Evolutionary conservation across 2,888 invertebrate species (phyloP).

Genomic region (Dioctria rufipes): DNA sequence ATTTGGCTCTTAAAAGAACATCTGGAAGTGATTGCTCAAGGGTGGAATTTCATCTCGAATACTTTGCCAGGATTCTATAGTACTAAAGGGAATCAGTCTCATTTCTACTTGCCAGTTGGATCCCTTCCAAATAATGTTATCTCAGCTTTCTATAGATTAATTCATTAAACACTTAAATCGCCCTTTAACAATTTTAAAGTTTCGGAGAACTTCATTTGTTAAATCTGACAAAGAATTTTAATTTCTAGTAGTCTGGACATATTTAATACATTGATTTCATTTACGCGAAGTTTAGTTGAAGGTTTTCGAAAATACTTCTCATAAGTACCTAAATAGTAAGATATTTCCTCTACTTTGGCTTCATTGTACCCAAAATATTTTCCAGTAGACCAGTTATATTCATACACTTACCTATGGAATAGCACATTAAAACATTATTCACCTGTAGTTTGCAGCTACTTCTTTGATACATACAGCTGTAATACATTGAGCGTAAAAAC

Average conservation of each 20-base stretch:
- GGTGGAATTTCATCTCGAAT: conserved; percentile 58
- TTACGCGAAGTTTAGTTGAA: too few species aligned
- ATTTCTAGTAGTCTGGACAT: neutral
- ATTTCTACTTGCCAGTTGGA: conserved; percentile 59
- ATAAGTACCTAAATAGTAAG: too few species aligned
- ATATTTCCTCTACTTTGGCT: too few species aligned
- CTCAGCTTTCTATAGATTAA: conserved; percentile 55
- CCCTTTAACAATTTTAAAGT: conserved; percentile 46
- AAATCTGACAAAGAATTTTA: conserved; percentile 29
- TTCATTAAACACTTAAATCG: conserved; percentile 57
- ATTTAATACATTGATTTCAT: too few species aligned
- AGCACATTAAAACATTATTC: too few species aligned
- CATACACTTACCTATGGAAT: too few species aligned
- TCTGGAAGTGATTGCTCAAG: conserved; percentile 59
- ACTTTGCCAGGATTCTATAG: conserved; percentile 56
- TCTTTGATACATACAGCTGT: too few species aligned
- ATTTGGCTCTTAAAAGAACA: conserved; percentile 59
- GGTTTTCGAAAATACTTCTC: too few species aligned
- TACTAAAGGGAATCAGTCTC: conserved; percentile 55
- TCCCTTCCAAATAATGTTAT: conserved; percentile 57
- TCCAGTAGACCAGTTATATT: too few species aligned
- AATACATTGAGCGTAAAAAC: too few species aligned
- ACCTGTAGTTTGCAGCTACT: too few species aligned
- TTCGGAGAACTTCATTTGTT: conserved; percentile 46
- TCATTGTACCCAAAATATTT: too few species aligned